Conservation (phyloP, 2,113 vertebrate genomes). For the Picathartes gymnocephalus region DNA sequence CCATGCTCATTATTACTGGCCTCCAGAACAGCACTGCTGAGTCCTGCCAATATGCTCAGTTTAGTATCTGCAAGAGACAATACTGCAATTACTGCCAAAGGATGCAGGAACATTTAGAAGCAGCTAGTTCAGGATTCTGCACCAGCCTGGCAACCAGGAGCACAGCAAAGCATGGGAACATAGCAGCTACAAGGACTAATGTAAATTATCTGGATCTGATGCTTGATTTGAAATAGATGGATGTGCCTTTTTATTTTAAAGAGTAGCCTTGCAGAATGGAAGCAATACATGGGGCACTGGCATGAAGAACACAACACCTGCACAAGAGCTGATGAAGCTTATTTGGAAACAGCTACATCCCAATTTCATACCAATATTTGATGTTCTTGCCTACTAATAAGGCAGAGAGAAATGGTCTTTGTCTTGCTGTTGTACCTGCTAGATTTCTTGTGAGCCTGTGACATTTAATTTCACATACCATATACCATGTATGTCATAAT, state of each 20-base stretch:
- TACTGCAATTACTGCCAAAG: constrained; percentile 52
- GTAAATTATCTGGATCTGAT: not conserved
- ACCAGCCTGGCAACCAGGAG: not conserved
- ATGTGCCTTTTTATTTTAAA: not conserved
- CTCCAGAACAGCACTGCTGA: constrained; percentile 33
- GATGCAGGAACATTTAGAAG: constrained; percentile 24
- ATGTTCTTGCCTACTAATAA: not conserved
- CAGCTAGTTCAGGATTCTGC: not conserved
- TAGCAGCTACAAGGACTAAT: not conserved
- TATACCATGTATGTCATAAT: not conserved
- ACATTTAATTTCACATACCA: not conserved
- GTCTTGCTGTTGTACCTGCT: not conserved
- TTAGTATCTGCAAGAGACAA: constrained; percentile 38
- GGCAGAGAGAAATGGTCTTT: not conserved
- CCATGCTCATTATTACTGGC: constrained; percentile 54
- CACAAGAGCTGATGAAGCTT: not conserved
- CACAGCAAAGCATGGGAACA: not conserved
- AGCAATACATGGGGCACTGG: not conserved
- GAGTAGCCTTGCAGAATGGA: not conserved
- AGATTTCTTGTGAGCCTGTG: not conserved
- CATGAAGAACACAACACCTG: not conserved
- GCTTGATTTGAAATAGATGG: not conserved
- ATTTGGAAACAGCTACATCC: not conserved
- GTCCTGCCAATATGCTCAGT: constrained; percentile 24
- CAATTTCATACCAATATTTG: not conserved